Evolutionary conservation across 2,797 vertebrate species (phyloP).

Genomic region (Ataeniobius toweri): DNA sequence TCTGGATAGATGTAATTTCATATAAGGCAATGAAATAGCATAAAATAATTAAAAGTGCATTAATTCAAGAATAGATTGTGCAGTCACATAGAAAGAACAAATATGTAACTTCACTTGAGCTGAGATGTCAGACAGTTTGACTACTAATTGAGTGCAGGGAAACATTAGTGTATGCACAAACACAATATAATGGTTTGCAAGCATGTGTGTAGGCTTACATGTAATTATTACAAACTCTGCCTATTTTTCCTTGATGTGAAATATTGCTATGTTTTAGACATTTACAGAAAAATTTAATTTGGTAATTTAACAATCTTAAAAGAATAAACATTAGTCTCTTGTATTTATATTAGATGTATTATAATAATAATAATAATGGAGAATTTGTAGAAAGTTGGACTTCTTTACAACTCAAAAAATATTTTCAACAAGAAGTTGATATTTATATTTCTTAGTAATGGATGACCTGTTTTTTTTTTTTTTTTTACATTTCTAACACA

Average conservation of each 20-base stretch:
- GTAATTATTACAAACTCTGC: slow-evolving; percentile 15
- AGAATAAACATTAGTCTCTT: not conserved
- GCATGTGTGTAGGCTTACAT: not conserved
- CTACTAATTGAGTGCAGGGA: slow-evolving; percentile 34
- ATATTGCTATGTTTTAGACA: slow-evolving; percentile 24
- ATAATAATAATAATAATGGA: not conserved
- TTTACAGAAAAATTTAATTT: not conserved
- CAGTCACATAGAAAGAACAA: slow-evolving; percentile 58
- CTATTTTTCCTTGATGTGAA: slow-evolving; percentile 18
- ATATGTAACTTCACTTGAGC: slow-evolving; percentile 59
- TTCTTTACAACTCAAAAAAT: not conserved
- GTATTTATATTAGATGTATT: not conserved
- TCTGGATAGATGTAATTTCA: slow-evolving; percentile 35
- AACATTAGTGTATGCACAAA: not conserved
- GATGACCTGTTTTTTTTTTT: not conserved
- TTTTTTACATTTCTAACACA: not conserved
- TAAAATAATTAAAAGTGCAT: slow-evolving; percentile 51
- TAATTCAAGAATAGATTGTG: slow-evolving; percentile 54
- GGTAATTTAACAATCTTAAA: not conserved
- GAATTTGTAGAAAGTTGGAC: not conserved
- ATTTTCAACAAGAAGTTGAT: not conserved
- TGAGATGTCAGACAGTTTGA: slow-evolving; percentile 52
- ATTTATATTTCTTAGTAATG: not conserved
- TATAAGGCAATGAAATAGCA: slow-evolving; percentile 30
- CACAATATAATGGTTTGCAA: not conserved